Base-by-base conservation (phyloP, 37 sponge, comb jelly and placozoan species). In the Chondrosia reniformis region DNA sequence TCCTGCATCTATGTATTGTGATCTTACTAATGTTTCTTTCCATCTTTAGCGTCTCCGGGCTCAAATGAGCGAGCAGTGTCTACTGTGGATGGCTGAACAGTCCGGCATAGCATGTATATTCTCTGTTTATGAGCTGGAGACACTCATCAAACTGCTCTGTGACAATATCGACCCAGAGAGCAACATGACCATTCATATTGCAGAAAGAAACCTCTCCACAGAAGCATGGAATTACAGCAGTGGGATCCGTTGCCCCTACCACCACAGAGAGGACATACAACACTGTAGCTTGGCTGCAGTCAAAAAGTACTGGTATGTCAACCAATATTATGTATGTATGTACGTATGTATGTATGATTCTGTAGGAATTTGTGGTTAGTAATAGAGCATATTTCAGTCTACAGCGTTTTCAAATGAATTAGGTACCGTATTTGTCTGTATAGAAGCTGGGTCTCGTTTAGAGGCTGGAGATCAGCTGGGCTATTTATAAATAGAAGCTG, bases 81-180 rank as follows among this genome's bases (percentile, higher is more conserved):
- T 87, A 54, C 63, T 74, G 76, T 91, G 92, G 92, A 76, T 91
- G 77, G 84, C 87, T 0, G 74, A 71, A 24, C 80, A 73, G 39
- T 84, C 88, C 15, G 79, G 75, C 21, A 33, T 31, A 8, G 32
- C 8, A 28, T 33, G n/a, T n/a, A 24, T 33, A 33, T 13, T 37
- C 22, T 7, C 63, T 27, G 89, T 89, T 15, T 84, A 89, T 21
- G 81, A 83, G 71, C 58, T 83, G 1, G 88, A 83, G 71, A 61
- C 46, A 30, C 71, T 83, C 13, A 37, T 79, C 32, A 58, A 75
- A 27, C 40, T 73, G 78, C 78, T 71, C 27, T 63, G 39, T 34
- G 74, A 78, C 55, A 64, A 66, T 49, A 65, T 56, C 38, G 74
- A 36, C 17, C 15, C 66, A 5, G 34, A 63, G 61, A 45, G 25